A percentile compares a stretch with the other conserved stretches of the same genome.
phyloP scores from a whole-genome alignment of 2,113 vertebrate species.

The Sebastes fasciatus region DNA sequence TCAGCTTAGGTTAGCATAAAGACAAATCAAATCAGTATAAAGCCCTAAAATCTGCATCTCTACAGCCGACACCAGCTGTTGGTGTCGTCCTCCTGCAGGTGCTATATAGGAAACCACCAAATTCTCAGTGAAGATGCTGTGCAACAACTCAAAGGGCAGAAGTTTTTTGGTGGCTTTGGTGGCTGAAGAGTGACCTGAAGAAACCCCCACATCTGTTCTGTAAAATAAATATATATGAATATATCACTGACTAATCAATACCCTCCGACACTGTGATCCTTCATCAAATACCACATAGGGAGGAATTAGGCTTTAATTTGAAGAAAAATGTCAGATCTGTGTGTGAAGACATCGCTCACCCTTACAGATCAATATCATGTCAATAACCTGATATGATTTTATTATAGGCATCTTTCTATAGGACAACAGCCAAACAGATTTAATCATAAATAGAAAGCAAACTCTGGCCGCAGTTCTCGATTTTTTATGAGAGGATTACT shows the following conservation, averaged over 20 bases:
- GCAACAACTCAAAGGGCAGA: background rate
- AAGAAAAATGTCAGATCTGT: constrained; percentile 21
- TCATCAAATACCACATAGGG: background rate
- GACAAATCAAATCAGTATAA: background rate
- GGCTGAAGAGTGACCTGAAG: background rate
- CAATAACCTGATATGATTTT: background rate
- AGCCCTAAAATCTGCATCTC: background rate
- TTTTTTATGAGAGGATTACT: background rate
- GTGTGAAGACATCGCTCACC: background rate
- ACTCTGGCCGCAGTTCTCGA: background rate
- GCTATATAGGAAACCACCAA: background rate
- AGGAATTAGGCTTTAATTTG: constrained; percentile 14
- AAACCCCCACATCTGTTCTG: background rate
- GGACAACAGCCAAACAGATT: background rate
- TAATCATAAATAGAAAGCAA: background rate
- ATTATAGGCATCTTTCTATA: background rate
- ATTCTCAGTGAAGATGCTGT: background rate
- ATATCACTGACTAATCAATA: background rate
- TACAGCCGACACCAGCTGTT: background rate
- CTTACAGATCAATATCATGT: background rate
- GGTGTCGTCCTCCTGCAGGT: background rate
- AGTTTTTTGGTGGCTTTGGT: background rate
- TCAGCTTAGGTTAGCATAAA: background rate
- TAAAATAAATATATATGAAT: background rate
- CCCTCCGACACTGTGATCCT: background rate